Evolutionary conservation across 1,140 invertebrate genomes (phyloP).

Genomic region (Penaeus vannamei): DNA sequence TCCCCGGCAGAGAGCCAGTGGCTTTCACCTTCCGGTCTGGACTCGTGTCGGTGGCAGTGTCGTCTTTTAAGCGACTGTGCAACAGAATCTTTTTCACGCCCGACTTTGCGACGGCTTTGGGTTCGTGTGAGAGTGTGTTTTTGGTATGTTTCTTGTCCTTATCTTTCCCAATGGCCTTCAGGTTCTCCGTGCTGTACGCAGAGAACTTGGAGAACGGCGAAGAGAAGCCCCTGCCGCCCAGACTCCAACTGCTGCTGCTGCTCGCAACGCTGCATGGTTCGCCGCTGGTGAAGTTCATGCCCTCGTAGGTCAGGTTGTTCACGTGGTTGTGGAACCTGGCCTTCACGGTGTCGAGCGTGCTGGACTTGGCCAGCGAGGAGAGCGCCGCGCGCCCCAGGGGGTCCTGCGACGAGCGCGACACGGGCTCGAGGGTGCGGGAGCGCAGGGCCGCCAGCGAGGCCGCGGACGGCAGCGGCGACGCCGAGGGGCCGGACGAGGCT

Average conservation of each 20-base stretch:
- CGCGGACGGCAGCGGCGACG: not conserved
- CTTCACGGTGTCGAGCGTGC: conserved; percentile 49
- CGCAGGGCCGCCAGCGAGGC: conserved; percentile 11
- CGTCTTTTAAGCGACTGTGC: conserved; percentile 5
- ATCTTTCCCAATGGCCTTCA: not conserved
- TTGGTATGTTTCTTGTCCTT: conserved; percentile 39
- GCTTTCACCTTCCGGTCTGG: conserved; percentile 26
- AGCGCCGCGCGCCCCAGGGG: not conserved
- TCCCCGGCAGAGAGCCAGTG: conserved; percentile 7
- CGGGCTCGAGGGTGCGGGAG: conserved; percentile 26
- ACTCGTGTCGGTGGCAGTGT: conserved; percentile 9
- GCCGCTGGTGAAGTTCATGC: conserved; percentile 35
- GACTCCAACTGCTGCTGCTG: conserved; percentile 20
- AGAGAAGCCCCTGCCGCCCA: conserved; percentile 15
- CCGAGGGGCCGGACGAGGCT: not conserved
- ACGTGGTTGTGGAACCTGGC: conserved; percentile 62
- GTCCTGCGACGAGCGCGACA: conserved; percentile 26
- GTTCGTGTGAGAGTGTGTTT: conserved; percentile 21
- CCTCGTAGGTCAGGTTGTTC: conserved; percentile 59
- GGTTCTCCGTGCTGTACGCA: not conserved
- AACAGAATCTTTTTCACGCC: conserved; percentile 49
- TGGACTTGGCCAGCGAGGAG: not conserved
- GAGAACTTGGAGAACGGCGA: conserved; percentile 29
- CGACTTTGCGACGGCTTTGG: conserved; percentile 29
- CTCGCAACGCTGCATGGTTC: not conserved